Conservation (phyloP, 2,113 vertebrate species). For the Mesoclemmys tuberculata region DNA sequence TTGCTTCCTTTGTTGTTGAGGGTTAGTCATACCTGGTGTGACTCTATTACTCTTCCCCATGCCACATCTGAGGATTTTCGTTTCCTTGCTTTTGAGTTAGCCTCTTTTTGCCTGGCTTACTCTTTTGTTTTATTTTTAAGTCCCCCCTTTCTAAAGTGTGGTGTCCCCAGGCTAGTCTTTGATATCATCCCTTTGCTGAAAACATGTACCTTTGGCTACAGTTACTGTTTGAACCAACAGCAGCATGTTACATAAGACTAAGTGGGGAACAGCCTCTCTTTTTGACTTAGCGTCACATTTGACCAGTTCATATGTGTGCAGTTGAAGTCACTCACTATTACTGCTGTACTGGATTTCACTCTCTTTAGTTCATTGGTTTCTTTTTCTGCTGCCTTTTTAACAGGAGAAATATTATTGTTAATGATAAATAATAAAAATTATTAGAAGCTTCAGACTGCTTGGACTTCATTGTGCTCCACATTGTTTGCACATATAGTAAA, state of each 20-base stretch:
- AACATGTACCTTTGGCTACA: not conserved
- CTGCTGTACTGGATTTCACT: conserved; percentile 13
- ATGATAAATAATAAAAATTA: not conserved
- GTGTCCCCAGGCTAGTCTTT: not conserved
- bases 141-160: not conserved
- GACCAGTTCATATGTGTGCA: rapidly evolving
- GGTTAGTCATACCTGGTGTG: not conserved
- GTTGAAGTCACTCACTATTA: not conserved
- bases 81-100: not conserved
- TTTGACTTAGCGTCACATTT: conserved; percentile 12
- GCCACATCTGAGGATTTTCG: not conserved
- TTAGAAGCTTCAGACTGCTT: not conserved
- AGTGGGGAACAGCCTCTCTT: not conserved
- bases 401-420: not conserved
- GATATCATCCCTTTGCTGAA: not conserved
- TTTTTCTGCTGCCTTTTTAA: conserved; percentile 19
- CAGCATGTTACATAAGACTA: not conserved
- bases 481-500: conserved; percentile 11
- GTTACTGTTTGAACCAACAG: not conserved
- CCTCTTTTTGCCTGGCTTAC: not conserved
- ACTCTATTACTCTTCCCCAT: not conserved
- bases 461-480: not conserved
- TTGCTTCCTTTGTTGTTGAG: conserved; percentile 6
- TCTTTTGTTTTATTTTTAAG: not conserved
- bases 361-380: not conserved